Evolutionary conservation across 1,140 invertebrate genomes (phyloP).

Genomic region (Atta cephalotes): DNA sequence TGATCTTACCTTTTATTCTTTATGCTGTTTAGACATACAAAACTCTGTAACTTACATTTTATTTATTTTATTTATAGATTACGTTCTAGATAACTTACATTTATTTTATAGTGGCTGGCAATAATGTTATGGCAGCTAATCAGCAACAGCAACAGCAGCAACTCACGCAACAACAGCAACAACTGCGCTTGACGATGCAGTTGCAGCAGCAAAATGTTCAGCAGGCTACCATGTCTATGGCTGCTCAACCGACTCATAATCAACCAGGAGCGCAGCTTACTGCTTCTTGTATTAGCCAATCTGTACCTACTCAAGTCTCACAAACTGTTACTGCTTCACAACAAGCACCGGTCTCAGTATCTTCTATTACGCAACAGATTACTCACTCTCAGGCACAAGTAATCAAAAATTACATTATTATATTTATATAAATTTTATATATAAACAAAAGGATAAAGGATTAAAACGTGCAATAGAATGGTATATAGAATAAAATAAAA

Average conservation of each 20-base stretch:
- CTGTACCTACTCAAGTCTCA: slow-evolving; percentile 81
- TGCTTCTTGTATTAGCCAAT: slow-evolving; percentile 80
- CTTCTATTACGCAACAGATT: slow-evolving; percentile 78
- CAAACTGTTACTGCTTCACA: slow-evolving; percentile 82
- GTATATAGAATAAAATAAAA: not conserved
- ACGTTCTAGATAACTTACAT: too few species aligned
- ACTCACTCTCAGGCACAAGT: slow-evolving; percentile 79
- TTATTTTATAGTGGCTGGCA: slow-evolving; percentile 69
- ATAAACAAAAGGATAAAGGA: not conserved
- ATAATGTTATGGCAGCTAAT: slow-evolving; percentile 83
- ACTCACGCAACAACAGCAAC: slow-evolving; percentile 84
- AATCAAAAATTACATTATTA: slow-evolving; percentile 20
- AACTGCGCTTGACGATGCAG: slow-evolving; percentile 84
- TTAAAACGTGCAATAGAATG: not conserved
- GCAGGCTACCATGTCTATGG: slow-evolving; percentile 81
- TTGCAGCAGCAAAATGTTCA: slow-evolving; percentile 84
- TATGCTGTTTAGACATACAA: too few species aligned
- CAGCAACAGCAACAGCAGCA: slow-evolving; percentile 85
- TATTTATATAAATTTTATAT: not conserved
- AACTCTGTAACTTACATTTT: too few species aligned
- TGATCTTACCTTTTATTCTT: not conserved
- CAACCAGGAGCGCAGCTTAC: slow-evolving; percentile 81
- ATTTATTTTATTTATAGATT: too few species aligned
- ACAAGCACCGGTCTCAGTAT: slow-evolving; percentile 70
- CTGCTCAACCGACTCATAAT: slow-evolving; percentile 75